phyloP scores from a whole-genome alignment of 2,113 vertebrate species.

The Rhea americana region DNA sequence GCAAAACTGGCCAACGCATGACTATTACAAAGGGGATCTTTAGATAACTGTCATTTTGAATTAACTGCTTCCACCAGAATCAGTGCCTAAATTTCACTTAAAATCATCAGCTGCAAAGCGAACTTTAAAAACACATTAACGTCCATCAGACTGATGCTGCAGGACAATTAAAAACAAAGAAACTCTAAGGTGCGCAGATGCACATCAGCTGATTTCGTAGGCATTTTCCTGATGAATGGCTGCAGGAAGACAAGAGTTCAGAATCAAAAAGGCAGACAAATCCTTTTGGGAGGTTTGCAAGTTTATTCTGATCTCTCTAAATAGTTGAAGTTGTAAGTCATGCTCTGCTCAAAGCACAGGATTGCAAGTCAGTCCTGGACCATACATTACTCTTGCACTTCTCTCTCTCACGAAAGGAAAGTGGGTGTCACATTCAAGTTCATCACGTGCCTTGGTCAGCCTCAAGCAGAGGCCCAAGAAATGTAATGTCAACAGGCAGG shows the following conservation, averaged over 20 bases:
- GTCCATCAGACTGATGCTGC: background rate
- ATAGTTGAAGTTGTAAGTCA: background rate
- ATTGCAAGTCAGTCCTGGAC: background rate
- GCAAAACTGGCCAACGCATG: background rate
- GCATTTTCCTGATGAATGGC: background rate
- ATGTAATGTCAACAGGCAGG: rapidly evolving
- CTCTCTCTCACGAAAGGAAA: background rate
- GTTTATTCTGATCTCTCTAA: background rate
- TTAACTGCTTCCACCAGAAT: background rate
- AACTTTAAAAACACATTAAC: background rate
- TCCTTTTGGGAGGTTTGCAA: background rate
- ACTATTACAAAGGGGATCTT: background rate
- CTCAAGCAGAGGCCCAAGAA: background rate
- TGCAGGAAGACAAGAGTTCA: background rate
- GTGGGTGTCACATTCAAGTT: rapidly evolving
- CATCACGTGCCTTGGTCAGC: background rate
- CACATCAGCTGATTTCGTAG: background rate
- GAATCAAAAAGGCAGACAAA: background rate
- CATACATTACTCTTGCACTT: rapidly evolving
- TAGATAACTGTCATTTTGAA: background rate
- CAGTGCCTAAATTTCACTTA: background rate
- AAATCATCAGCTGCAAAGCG: background rate
- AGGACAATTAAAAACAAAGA: background rate
- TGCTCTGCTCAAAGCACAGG: background rate
- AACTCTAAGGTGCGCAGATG: background rate